Evolutionary conservation across 64 coral and sea anemone genomes (phyloP).

Genomic region (Dendronephthya gigantea): DNA sequence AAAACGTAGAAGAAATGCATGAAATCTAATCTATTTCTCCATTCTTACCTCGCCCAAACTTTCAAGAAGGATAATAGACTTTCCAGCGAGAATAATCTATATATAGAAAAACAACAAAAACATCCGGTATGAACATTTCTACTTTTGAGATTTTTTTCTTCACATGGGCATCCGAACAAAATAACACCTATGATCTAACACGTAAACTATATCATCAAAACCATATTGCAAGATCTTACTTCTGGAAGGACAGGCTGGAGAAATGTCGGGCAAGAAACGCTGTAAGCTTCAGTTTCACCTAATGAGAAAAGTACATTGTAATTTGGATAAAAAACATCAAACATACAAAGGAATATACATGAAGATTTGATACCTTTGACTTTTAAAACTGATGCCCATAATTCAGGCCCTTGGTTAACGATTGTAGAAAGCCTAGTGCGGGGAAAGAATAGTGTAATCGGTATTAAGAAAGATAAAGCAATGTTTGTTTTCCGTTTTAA

Average conservation of each 20-base stretch:
- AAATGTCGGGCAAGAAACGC: background rate
- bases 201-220: background rate
- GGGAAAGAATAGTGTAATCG: background rate
- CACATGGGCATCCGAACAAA: no score
- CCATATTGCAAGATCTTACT: background rate
- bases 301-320: background rate
- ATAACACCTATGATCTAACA: no score
- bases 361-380: constrained; percentile 11
- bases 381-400: background rate
- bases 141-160: no score
- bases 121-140: no score
- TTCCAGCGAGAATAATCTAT: background rate
- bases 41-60: background rate
- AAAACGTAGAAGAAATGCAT: background rate
- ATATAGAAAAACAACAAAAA: no score
- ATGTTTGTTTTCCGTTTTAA: background rate
- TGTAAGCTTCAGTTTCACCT: background rate
- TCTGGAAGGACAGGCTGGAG: background rate
- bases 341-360: background rate
- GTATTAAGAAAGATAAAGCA: background rate
- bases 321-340: background rate
- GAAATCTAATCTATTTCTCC: no score
- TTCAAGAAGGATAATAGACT: constrained; percentile 5
- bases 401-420: background rate
- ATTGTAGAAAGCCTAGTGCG: background rate